Evolutionary conservation across 2,797 vertebrate species (phyloP).

Genomic region (Ara ararauna): DNA sequence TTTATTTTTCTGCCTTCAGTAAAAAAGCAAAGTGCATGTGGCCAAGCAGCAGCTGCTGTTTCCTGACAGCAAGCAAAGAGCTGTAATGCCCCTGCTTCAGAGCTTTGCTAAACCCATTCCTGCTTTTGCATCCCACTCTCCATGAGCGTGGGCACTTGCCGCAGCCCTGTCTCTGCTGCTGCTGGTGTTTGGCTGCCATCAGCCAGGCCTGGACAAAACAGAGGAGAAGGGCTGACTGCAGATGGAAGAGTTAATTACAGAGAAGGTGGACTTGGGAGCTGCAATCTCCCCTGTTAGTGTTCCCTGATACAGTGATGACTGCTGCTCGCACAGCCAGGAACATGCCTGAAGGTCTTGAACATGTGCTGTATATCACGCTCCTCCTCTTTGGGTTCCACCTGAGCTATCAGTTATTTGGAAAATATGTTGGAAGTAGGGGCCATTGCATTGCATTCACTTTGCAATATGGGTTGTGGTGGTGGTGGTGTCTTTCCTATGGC

Average conservation of each 20-base stretch:
- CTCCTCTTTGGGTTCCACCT: neutral
- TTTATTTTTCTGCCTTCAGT: slow-evolving; percentile 48
- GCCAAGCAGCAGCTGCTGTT: slow-evolving; percentile 40
- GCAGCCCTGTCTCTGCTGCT: neutral
- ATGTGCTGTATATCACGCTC: neutral
- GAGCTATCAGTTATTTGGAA: neutral
- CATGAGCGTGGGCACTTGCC: fast-evolving
- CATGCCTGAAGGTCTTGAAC: neutral
- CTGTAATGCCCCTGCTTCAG: neutral
- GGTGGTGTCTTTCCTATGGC: neutral
- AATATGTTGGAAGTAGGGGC: neutral
- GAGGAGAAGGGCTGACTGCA: neutral
- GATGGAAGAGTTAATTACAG: neutral
- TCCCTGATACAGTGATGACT: neutral
- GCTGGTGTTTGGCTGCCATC: neutral
- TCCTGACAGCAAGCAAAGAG: neutral
- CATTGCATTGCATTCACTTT: neutral
- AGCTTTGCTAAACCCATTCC: neutral
- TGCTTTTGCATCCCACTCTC: neutral
- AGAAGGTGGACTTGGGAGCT: neutral
- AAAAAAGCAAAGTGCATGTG: slow-evolving; percentile 32
- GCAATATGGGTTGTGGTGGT: neutral
- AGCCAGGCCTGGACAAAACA: neutral
- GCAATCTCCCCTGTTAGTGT: neutral
- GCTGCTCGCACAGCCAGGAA: neutral